Base-by-base conservation (phyloP, 2,888 invertebrate genomes). In the Mimas tiliae region DNA sequence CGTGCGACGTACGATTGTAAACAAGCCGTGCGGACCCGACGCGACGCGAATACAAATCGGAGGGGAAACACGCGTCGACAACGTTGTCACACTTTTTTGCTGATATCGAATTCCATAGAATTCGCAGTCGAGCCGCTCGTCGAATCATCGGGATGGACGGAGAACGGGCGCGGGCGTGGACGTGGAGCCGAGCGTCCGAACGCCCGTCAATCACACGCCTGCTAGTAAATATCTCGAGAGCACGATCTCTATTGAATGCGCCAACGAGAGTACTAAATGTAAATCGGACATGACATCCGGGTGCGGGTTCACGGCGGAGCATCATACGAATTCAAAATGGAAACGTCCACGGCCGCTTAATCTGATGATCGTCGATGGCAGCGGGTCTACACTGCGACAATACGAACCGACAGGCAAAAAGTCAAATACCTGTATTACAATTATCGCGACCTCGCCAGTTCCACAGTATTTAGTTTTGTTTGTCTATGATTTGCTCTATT, bases 281-380 rank as follows among this genome's bases (percentile, higher is more conserved):
- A 85, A 87, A 88, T 84, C 82, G 78, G 86, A 89, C 87, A 89
- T 87, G 90, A 90, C 90, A 91, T 91, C 91, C 90, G 90, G 91
- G 89, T 89, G 90, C 86, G 82, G 87, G 89, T 87, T 90, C 88
- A 90, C 83, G 81, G 55, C 55, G 84, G 83, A 83, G 82, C 87
- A 87, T 88, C 83, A 73, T 76, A 82, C 86, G 75, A 82, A 88
- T 84, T 84, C 84, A 82, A 88, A 87, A 90, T 89, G 88, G 87
- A 89, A 87, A 88, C 89, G 86, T 90, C 86, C 84, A 85, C 82
- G 84, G 83, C 83, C 82, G 84, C 84, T 88, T 90, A 88, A 91
- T 91, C 91, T 89, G 74, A 79, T 81, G 87, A 91, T 91, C 91
- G 87, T 87, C 86, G 85, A 90, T 90, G 86, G 87, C 86, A 84